A percentile compares a stretch with the other conserved stretches of the same genome.
Evolutionary conservation across 2,113 vertebrate genomes (phyloP).

Genomic region (Sylvilagus bachmani): DNA sequence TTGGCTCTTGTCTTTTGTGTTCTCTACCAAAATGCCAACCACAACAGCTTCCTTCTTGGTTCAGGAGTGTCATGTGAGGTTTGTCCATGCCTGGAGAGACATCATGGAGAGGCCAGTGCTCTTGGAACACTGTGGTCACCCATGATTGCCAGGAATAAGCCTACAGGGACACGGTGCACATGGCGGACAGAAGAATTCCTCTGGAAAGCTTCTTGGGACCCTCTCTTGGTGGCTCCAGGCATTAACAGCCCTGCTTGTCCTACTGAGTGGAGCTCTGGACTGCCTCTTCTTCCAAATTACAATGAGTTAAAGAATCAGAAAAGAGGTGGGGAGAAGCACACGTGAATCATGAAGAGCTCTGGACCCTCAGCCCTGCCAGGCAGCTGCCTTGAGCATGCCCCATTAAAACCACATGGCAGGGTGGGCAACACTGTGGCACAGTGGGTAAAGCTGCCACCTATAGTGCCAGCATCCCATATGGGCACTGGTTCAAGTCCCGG

Average conservation of each 20-base stretch:
- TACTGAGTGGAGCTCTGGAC: background rate
- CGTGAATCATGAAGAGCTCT: background rate
- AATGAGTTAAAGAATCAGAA: background rate
- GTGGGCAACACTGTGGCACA: too few relatives aligned
- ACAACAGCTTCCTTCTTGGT: background rate
- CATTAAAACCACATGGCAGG: background rate
- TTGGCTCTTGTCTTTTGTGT: background rate
- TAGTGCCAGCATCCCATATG: background rate
- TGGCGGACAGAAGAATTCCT: accelerated
- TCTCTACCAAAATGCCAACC: background rate
- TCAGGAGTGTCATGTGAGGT: background rate
- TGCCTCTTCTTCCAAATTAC: background rate
- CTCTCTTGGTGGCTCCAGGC: background rate
- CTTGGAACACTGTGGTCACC: background rate
- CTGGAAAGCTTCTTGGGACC: background rate
- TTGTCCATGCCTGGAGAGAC: background rate
- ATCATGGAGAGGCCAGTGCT: too few relatives aligned
- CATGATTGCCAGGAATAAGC: background rate
- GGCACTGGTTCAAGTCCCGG: too few relatives aligned
- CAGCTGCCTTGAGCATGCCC: background rate
- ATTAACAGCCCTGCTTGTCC: background rate
- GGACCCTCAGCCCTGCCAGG: background rate
- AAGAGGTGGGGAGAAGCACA: background rate
- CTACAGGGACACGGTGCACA: background rate
- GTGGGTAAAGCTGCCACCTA: too few relatives aligned